Evolutionary conservation across 2,888 invertebrate genomes (phyloP).

Genomic region (Cotesia congregata): DNA sequence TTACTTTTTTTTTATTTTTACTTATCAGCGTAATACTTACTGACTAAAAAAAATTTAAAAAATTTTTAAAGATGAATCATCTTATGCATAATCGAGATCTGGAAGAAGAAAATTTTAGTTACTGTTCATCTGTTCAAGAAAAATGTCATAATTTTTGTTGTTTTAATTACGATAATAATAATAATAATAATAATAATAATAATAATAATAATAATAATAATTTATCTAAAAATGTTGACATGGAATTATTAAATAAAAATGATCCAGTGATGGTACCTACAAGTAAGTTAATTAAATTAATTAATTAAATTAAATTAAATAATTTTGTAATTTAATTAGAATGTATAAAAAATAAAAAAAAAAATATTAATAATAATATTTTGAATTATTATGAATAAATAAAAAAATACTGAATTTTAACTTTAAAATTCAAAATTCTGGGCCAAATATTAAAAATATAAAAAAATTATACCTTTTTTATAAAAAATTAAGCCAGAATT

Average conservation of each 20-base stretch:
- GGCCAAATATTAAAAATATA: too few relatives aligned
- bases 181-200: background rate
- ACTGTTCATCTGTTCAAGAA: background rate
- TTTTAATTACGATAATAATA: background rate
- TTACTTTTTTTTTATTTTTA: background rate
- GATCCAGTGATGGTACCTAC: background rate
- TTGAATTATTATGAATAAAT: too few relatives aligned
- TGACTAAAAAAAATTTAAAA: background rate
- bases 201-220: constrained; percentile 1
- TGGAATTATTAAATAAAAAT: background rate
- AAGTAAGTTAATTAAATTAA: background rate
- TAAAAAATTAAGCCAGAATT: too few relatives aligned
- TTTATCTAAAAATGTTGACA: background rate
- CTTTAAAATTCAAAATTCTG: too few relatives aligned
- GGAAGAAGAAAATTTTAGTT: background rate
- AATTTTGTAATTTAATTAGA: background rate
- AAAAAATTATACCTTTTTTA: too few relatives aligned
- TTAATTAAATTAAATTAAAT: background rate
- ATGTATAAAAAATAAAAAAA: too few relatives aligned
- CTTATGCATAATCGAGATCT: background rate
- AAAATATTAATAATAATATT: too few relatives aligned
- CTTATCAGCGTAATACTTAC: background rate
- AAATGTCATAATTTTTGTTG: background rate
- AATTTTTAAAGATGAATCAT: background rate
- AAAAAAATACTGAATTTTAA: too few relatives aligned